These are phyloP conservation scores for Scaptomyza cyrtandrae DNA, from an alignment of 2,888 invertebrate genomes.

Conservation along the genomic window DNA sequence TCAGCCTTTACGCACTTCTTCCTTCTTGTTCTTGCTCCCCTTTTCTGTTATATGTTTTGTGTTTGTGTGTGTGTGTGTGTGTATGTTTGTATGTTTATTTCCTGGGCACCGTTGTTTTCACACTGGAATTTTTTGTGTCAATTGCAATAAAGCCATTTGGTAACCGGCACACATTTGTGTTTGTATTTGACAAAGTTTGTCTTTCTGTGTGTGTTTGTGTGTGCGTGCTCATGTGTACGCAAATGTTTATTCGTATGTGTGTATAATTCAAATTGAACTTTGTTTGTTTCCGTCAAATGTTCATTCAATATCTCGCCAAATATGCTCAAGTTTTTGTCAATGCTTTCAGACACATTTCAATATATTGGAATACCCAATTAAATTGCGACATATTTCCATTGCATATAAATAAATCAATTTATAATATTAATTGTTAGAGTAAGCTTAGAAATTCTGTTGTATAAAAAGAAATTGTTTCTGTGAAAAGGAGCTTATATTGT, in stretches of 20 bases:
- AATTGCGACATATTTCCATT: too few relatives aligned
- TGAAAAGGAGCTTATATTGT: too few relatives aligned
- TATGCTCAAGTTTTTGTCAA: background rate
- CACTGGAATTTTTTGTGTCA: slow-evolving; percentile 55
- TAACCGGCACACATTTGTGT: slow-evolving; percentile 21
- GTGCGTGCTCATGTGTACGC: background rate
- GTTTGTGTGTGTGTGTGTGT: background rate
- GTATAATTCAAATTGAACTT: background rate
- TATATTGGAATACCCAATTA: background rate
- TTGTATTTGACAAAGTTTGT: slow-evolving; percentile 14
- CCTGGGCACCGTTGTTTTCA: slow-evolving; percentile 46
- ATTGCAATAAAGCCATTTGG: slow-evolving; percentile 67
- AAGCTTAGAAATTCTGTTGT: too few relatives aligned
- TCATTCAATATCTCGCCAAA: background rate
- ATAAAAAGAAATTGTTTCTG: too few relatives aligned
- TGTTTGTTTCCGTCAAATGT: slow-evolving; percentile 7
- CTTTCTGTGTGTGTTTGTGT: slow-evolving; percentile 4
- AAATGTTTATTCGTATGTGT: background rate
- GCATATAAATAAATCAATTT: too few relatives aligned
- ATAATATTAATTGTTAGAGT: too few relatives aligned
- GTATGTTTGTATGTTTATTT: slow-evolving; percentile 26
- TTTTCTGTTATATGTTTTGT: background rate
- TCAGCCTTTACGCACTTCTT: background rate
- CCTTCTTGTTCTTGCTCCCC: background rate
- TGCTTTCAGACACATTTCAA: background rate